Evolutionary conservation across 2,797 vertebrate genomes (phyloP), one percentile per base, ranked within the genome.

Genomic region (Lutjanus campechanus): DNA sequence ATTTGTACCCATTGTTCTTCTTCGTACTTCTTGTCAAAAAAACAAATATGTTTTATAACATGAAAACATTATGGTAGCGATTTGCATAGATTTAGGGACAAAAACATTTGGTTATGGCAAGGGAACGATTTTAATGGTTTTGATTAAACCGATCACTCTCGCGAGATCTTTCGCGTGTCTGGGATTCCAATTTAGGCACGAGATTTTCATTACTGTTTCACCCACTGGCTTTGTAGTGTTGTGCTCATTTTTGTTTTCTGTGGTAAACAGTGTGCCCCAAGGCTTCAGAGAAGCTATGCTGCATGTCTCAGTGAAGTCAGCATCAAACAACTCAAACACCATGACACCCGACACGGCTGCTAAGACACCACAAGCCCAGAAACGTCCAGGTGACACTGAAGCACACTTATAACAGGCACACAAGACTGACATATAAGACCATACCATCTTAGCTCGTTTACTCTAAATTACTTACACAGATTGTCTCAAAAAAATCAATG

Each of bases 261-360:
- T 65, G 36, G 22, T 22, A 11, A 46, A 67, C 74, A 93, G 90
- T 61, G 56, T 84, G 5, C 85, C 86, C 1, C 41, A 11, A 8
- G 49, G 71, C 5, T 88, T 87, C 40, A 82, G 53, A 47, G 85
- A 90, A 12, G 88, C 86, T 2, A 84, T 86, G 88, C 29, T 79
- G 22, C 69, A 83, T 11, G 7, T 81, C 20, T 59, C 80, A 10
- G 19, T 11, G 51, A 84, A 54, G 19, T 4, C n/a, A n/a, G 13
- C 63, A 36, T 4, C 29, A 55, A 16, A 13, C 2, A 22, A 47
- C 9, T 8, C 58, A 2, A 40, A 49, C 22, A n/a, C 1, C 46
- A 44, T 17, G 44, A 19, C 55, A 8, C 0, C 78, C 1, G 71
- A 72, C 11, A 11, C 15, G 56, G 9, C 61, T 44, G 40, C 49